Evolutionary conservation across 2,888 invertebrate genomes (phyloP), one percentile per base, ranked within the genome.

Genomic region (Theodoxus fluviatilis): DNA sequence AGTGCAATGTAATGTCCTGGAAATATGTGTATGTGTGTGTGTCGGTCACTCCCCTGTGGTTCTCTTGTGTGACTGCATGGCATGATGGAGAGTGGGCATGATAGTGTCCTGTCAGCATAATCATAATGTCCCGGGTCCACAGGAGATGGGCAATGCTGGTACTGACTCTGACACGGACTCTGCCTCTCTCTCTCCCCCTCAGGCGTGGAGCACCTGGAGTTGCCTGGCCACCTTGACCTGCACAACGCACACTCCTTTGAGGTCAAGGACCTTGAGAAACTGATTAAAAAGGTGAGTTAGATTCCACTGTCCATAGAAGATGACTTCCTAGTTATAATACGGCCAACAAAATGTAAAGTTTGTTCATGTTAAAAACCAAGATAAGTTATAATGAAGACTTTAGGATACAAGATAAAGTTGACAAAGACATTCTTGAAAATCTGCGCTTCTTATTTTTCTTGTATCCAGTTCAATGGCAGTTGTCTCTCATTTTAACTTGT

Each of bases 221-320:
- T 73, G n/a, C 78, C 79, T 0, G 76, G 75, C 3, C 98, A 99
- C 89, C 82, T 99, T 67, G 97, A 98, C 86, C 93, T 94, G 76
- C 88, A 88, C 0, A 98, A 98, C 87, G 93, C 93, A 1, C 93
- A 96, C 79, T 95, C 95, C 0, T 99, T 99, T 86, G 97, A 97
- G 88, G 92, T 95, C 78, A 93, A 94, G 74, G 99, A 99, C 90
- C 90, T 99, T 76, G 93, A 94, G 79, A 95, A 93, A 85, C 90
- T 99, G 3, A 98, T 99, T 72, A 89, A 91, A 66, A 93, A 95
- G 88, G 93, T 90, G 78, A 72, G 77, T 65, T 49, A 52, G 15
- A 37, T 3, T 28, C 25, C 35, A n/a, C 3, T n/a, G 12, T 49
- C 22, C 12, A n/a, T 49, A 7, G 49, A 6, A 7, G n/a, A n/a